Conservation (phyloP, 2,797 vertebrate species). For the Pitangus sulphuratus region DNA sequence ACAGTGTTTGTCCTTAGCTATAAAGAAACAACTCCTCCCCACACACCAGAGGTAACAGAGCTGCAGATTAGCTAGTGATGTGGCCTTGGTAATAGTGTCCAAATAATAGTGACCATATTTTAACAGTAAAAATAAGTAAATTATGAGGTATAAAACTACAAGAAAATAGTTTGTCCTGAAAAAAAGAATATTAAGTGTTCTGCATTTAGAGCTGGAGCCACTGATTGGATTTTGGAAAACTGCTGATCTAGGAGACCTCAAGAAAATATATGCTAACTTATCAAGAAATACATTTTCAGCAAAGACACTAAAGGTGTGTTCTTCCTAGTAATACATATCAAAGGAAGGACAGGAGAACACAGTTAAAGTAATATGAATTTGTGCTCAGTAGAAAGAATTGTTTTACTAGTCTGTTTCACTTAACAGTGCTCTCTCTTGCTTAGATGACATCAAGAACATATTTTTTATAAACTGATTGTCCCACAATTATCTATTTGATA, state of each 20-base stretch:
- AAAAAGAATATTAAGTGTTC: neutral
- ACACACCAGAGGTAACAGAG: neutral
- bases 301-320: neutral
- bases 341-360: neutral
- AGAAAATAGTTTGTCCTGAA: neutral
- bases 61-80: neutral
- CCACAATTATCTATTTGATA: neutral
- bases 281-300: neutral
- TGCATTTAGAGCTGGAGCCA: neutral
- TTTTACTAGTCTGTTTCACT: neutral
- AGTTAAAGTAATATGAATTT: neutral
- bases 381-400: neutral
- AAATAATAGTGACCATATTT: neutral
- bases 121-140: neutral
- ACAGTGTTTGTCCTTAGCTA: neutral
- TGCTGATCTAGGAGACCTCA: neutral
- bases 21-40: neutral
- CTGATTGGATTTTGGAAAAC: neutral
- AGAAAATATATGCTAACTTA: neutral
- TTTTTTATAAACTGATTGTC: neutral
- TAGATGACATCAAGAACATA: neutral
- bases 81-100: neutral
- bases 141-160: neutral
- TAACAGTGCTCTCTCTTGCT: neutral
- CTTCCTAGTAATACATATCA: neutral